These are phyloP conservation scores for Rotaria macrura DNA, from an alignment of 2,888 invertebrate species.

Conservation along the genomic window DNA sequence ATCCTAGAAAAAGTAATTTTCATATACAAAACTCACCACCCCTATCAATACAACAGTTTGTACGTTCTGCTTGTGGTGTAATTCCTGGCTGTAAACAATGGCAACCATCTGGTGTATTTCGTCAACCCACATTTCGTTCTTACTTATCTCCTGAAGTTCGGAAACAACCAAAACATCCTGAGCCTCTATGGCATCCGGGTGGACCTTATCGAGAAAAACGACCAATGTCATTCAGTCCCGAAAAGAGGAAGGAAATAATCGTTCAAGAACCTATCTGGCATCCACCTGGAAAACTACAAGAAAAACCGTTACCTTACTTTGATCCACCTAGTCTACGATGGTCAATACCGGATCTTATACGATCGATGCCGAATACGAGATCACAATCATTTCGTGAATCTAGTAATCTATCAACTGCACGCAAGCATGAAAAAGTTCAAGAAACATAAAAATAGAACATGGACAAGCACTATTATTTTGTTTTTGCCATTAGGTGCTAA, in stretches of 20 bases:
- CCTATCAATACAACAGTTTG: neutral
- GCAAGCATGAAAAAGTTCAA: neutral
- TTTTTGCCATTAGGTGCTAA: neutral
- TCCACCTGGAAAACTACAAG: neutral
- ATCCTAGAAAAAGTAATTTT: neutral
- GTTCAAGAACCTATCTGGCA: neutral
- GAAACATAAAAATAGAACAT: neutral
- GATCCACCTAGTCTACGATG: conserved; percentile 9
- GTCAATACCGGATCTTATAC: neutral
- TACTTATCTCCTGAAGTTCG: neutral
- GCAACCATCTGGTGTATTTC: neutral
- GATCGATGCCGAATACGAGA: neutral
- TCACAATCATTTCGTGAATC: neutral
- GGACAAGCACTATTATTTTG: neutral
- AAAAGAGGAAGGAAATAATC: neutral
- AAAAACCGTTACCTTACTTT: neutral
- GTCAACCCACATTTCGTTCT: neutral
- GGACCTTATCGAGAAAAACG: neutral
- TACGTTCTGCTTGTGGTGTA: neutral
- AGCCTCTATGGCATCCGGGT: neutral
- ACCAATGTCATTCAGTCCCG: neutral
- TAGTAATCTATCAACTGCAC: neutral
- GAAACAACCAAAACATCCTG: neutral
- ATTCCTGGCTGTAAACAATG: neutral
- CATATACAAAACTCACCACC: neutral